Percentiles rank a stretch among this genome's conserved stretches.
phyloP scores from a whole-genome alignment of 1,140 invertebrate genomes.

The Papilio aristodemus region DNA sequence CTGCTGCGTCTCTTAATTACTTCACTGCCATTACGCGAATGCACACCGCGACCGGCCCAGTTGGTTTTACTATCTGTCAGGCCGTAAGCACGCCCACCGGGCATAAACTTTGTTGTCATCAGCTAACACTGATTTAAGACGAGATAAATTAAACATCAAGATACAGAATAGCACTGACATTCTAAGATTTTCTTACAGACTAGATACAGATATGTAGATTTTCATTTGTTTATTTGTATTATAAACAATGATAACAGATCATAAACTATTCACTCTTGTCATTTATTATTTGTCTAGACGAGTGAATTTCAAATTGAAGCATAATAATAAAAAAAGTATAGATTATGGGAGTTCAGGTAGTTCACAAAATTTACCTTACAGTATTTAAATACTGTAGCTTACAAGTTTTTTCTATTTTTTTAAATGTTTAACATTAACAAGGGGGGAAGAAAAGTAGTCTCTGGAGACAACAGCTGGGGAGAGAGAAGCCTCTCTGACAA shows the following conservation, averaged over 20 bases:
- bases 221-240: too few relatives aligned
- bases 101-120: constrained; percentile 13
- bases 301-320: too few relatives aligned
- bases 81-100: constrained; percentile 26
- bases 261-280: too few relatives aligned
- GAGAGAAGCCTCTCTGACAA: not conserved
- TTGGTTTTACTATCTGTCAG: constrained; percentile 39
- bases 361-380: too few relatives aligned
- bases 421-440: not conserved
- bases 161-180: not conserved
- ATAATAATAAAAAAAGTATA: too few relatives aligned
- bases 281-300: too few relatives aligned
- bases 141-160: not conserved
- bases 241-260: too few relatives aligned
- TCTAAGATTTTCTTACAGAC: not conserved
- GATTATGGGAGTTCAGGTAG: too few relatives aligned
- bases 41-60: constrained; percentile 44
- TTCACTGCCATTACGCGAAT: constrained; percentile 55
- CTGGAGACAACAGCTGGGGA: not conserved
- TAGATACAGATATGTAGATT: not conserved
- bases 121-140: constrained; percentile 14
- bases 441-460: not conserved
- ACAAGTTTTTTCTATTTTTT: too few relatives aligned
- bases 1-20: constrained; percentile 70
- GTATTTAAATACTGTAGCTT: too few relatives aligned